Percentiles rank a stretch among this genome's conserved stretches.
Evolutionary conservation across 2,797 vertebrate species (phyloP).

Genomic region (Sarcophilus harrisii): DNA sequence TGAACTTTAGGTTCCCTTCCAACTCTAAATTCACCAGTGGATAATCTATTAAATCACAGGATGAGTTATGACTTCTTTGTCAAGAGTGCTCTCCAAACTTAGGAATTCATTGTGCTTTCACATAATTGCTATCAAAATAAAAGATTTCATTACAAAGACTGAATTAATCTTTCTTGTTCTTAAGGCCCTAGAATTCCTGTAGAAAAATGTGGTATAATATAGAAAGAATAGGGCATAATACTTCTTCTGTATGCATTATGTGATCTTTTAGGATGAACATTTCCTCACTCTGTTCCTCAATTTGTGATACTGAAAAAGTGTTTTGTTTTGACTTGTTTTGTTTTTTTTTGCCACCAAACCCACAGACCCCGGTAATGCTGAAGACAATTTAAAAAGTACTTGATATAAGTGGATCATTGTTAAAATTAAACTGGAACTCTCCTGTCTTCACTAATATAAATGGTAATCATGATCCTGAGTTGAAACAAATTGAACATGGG

Average conservation of each 20-base stretch:
- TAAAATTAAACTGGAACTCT: not conserved
- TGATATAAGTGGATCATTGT: not conserved
- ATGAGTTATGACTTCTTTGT: not conserved
- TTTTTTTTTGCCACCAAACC: not conserved
- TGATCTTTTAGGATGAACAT: conserved; percentile 17
- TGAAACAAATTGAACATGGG: not conserved
- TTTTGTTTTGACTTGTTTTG: not conserved
- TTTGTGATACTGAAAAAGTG: not conserved
- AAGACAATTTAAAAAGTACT: not conserved
- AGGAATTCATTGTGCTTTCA: not conserved
- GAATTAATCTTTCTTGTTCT: not conserved
- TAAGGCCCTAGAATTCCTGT: not conserved
- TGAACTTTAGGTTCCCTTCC: not conserved
- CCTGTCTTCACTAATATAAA: not conserved
- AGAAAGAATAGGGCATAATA: not conserved
- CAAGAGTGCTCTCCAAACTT: not conserved
- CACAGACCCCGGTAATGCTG: not conserved
- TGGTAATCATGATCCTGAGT: not conserved
- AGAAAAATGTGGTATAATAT: not conserved
- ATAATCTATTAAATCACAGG: not conserved
- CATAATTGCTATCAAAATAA: not conserved
- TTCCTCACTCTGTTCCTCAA: conserved; percentile 6
- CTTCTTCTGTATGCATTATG: not conserved
- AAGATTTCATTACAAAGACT: not conserved
- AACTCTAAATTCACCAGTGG: not conserved